A percentile compares a stretch with the other conserved stretches of the same genome.
Evolutionary conservation across 2,113 vertebrate genomes (phyloP).

Genomic region (Pachyramphus minor): DNA sequence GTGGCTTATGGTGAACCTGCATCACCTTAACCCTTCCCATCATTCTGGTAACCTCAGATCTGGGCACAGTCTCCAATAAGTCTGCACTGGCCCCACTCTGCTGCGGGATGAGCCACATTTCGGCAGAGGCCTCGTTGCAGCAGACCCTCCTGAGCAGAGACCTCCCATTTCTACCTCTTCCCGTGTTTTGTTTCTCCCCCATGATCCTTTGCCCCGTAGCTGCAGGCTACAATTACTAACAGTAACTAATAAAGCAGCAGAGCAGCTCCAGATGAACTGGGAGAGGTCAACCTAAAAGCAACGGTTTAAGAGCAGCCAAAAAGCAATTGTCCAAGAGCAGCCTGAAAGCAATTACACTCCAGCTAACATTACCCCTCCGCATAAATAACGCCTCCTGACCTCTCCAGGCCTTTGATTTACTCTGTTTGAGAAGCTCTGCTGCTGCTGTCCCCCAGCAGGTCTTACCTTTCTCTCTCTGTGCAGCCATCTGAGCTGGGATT

Average conservation of each 20-base stretch:
- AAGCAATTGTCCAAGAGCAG: neutral
- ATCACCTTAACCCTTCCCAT: neutral
- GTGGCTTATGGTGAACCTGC: neutral
- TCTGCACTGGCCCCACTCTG: rapidly evolving
- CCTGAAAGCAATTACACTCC: slow-evolving; percentile 43
- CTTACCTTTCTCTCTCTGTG: neutral
- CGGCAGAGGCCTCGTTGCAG: rapidly evolving
- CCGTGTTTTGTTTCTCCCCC: neutral
- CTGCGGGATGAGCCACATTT: neutral
- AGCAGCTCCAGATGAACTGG: neutral
- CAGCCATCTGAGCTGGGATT: rapidly evolving
- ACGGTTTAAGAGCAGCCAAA: neutral
- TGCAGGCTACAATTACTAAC: slow-evolving; percentile 10
- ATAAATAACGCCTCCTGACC: neutral
- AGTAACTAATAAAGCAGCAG: neutral
- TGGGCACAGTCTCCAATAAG: neutral
- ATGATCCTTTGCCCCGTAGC: neutral
- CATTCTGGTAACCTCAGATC: neutral
- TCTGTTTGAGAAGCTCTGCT: neutral
- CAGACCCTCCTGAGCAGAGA: neutral
- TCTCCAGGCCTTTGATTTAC: slow-evolving; percentile 20
- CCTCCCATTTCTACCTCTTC: neutral
- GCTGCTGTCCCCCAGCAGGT: neutral
- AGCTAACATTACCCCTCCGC: neutral
- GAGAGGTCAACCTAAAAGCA: slow-evolving; percentile 34